Conservation (phyloP, 2,797 vertebrate species). For the Geotrypetes seraphini region DNA sequence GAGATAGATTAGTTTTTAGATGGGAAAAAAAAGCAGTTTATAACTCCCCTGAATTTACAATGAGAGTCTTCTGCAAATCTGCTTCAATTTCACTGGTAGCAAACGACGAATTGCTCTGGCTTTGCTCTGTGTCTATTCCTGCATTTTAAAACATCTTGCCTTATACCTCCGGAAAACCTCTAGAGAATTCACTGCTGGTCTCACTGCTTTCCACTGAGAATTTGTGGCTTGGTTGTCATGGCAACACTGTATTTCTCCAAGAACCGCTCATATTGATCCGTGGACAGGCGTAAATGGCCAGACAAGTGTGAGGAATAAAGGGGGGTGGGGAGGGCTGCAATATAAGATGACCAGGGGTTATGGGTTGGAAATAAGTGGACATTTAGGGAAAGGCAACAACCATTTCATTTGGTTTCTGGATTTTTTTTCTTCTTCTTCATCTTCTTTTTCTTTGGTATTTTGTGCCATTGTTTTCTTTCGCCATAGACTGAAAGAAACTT, state of each 20-base stretch:
- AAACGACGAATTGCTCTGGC: constrained; percentile 57
- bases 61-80: constrained; percentile 22
- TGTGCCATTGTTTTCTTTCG: constrained; percentile 54
- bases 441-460: constrained; percentile 35
- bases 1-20: no score
- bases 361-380: constrained; percentile 56
- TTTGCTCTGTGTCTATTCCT: constrained; percentile 54
- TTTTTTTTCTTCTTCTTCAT: constrained; percentile 23
- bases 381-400: constrained; percentile 57
- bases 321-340: constrained; percentile 60
- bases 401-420: constrained; percentile 48
- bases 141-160: constrained; percentile 63
- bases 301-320: constrained; percentile 76
- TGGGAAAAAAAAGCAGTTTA: no score
- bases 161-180: constrained; percentile 61
- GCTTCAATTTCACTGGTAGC: constrained; percentile 55
- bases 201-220: constrained; percentile 71
- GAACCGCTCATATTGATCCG: constrained; percentile 98
- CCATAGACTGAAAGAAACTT: constrained; percentile 64
- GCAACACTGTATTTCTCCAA: constrained; percentile 91
- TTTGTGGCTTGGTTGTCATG: constrained; percentile 94
- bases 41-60: no score
- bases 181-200: constrained; percentile 61
- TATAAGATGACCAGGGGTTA: constrained; percentile 65
- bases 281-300: constrained; percentile 87